phyloP scores from a whole-genome alignment of 2,888 invertebrate species.

The Rhopalosiphum nymphaeae region DNA sequence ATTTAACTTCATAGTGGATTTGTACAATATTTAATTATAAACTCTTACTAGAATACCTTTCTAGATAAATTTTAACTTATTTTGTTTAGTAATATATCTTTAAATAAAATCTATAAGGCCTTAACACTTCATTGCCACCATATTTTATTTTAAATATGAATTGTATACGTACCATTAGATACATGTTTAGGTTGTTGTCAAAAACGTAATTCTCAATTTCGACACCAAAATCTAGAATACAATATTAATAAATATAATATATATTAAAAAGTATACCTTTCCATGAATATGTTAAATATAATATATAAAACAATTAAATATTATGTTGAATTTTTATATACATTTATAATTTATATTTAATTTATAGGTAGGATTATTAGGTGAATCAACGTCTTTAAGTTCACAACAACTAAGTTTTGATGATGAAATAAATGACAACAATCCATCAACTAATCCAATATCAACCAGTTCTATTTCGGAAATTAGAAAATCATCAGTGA shows the following conservation, averaged over 20 bases:
- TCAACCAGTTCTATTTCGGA: conserved; percentile 64
- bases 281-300: not conserved
- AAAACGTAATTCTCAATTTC: not conserved
- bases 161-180: not conserved
- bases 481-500: conserved; percentile 66
- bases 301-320: not conserved
- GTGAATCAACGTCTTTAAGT: conserved; percentile 35
- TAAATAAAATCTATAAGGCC: too few relatives aligned
- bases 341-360: not conserved
- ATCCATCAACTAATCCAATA: not conserved
- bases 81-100: too few relatives aligned
- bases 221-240: not conserved
- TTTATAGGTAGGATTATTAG: conserved; percentile 46
- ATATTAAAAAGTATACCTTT: not conserved
- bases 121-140: too few relatives aligned
- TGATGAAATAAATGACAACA: conserved; percentile 4
- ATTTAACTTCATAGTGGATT: too few relatives aligned
- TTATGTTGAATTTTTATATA: not conserved
- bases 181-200: not conserved
- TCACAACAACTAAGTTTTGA: conserved; percentile 32
- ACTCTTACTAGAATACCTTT: too few relatives aligned
- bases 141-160: too few relatives aligned
- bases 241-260: not conserved
- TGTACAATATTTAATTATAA: too few relatives aligned
- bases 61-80: too few relatives aligned